Evolutionary conservation across 1,140 invertebrate genomes (phyloP), one percentile per base, ranked within the genome.

Genomic region (Heliothis subflexa): DNA sequence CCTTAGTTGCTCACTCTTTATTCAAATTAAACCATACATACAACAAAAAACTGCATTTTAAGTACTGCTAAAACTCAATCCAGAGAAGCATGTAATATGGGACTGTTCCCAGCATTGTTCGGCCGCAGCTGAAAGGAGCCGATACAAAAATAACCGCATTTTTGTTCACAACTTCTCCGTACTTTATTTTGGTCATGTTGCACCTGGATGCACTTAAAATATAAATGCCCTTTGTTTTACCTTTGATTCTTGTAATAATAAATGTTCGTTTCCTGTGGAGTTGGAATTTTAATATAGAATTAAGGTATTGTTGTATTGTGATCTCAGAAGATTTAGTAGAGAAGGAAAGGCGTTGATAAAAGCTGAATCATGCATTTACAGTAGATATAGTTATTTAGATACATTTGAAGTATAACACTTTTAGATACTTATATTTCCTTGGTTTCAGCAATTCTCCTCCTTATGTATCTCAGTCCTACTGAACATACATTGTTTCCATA

Each of bases 131-230:
- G 66, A 70, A 64, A 70, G 47, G 47, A 52, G 47, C 10, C 45
- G 18, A 52, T 52, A 49, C 50, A 70, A 25, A 70, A 70, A 70
- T 70, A 70, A 13, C 47, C 66, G 28, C 47, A 70, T 70, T 70
- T 68, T 70, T 70, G 66, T 70, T 50, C 45, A 49, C 18, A 14
- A 9, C n/a, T 70, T 70, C 66, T 52, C 66, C 5, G 66, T 70
- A 61, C 57, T 18, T 61, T 61, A 70, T 70, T 70, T 50, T 25
- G 21, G 66, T 50, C 18, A 5, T 70, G n/a, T 45, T 49, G 66
- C 66, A 70, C 66, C 66, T 70, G 66, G 66, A 50, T 70, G 66
- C 66, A 70, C 66, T 70, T 70, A 70, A 70, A 70, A 25, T 70
- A 21, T 50, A 25, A 14, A 50, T 70, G 47, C 66, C 66, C 50